Evolutionary conservation across 30 jellyfish, hydroid and myxozoan species (phyloP).

Genomic region (Turritopsis rubra): DNA sequence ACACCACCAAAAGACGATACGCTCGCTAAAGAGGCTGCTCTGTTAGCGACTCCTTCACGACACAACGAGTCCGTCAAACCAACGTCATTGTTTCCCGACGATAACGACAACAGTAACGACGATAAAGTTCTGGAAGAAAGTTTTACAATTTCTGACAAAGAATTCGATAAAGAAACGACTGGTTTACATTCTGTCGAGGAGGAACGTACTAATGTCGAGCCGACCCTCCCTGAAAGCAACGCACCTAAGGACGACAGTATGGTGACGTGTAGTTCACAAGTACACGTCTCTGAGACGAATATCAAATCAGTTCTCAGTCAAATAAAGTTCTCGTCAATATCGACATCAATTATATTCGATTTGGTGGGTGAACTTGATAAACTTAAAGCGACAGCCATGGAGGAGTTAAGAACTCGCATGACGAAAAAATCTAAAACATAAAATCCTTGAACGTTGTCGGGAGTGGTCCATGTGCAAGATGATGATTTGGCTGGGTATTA

Average conservation of each 20-base stretch:
- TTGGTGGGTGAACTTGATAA: conserved; percentile 24
- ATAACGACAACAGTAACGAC: conserved; percentile 1
- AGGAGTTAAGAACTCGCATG: conserved; percentile 21
- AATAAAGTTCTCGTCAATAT: neutral
- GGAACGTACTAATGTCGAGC: neutral
- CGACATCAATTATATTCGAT: conserved; percentile 2
- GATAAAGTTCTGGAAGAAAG: conserved; percentile 5
- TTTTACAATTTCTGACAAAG: neutral
- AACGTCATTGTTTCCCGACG: conserved; percentile 43
- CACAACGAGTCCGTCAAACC: conserved; percentile 32
- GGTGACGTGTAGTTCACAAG: neutral
- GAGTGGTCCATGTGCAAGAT: too few species aligned
- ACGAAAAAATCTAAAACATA: neutral
- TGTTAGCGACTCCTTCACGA: conserved; percentile 31
- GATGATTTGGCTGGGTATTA: too few species aligned
- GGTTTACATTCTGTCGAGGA: neutral
- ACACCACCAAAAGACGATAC: conserved; percentile 31
- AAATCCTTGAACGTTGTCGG: neutral
- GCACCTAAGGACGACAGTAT: neutral
- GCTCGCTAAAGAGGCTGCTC: conserved; percentile 33
- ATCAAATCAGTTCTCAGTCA: neutral
- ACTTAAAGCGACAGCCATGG: conserved; percentile 27
- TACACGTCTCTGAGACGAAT: conserved; percentile 11
- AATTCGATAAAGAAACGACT: neutral
- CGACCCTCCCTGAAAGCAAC: neutral